phyloP scores from a whole-genome alignment of 2,888 invertebrate genomes.

The Margaritifera margaritifera region DNA sequence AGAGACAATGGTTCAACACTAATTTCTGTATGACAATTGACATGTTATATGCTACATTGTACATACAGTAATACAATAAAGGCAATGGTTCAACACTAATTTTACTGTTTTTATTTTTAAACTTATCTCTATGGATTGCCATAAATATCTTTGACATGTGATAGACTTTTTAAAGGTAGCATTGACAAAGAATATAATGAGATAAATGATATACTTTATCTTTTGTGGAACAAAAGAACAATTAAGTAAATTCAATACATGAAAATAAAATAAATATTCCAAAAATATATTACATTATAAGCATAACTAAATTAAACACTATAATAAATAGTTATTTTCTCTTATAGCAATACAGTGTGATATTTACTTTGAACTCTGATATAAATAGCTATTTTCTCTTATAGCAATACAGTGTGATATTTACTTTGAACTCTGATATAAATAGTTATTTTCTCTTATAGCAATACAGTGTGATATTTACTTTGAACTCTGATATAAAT shows the following conservation, averaged over 20 bases:
- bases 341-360: background rate
- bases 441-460: background rate
- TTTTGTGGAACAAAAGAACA: background rate
- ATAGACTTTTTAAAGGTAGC: no score
- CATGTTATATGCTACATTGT: no score
- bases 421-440: slow-evolving; percentile 56
- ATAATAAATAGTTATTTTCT: background rate
- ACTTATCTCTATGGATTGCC: no score
- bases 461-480: slow-evolving; percentile 25
- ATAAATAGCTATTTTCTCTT: background rate
- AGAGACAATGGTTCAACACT: no score
- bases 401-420: slow-evolving; percentile 8
- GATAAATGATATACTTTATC: background rate
- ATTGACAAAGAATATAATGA: no score
- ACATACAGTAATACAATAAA: no score
- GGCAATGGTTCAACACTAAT: no score
- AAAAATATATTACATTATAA: background rate
- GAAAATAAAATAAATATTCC: slow-evolving; percentile 2
- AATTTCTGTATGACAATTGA: no score
- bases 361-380: slow-evolving; percentile 54
- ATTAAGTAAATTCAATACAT: background rate
- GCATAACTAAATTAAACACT: background rate
- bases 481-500: slow-evolving; percentile 52
- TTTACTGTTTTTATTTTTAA: no score
- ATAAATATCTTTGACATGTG: no score